A percentile compares a stretch with the other conserved stretches of the same genome.
Evolutionary conservation across 2,888 invertebrate genomes (phyloP).

Genomic region (Tachina grossa): DNA sequence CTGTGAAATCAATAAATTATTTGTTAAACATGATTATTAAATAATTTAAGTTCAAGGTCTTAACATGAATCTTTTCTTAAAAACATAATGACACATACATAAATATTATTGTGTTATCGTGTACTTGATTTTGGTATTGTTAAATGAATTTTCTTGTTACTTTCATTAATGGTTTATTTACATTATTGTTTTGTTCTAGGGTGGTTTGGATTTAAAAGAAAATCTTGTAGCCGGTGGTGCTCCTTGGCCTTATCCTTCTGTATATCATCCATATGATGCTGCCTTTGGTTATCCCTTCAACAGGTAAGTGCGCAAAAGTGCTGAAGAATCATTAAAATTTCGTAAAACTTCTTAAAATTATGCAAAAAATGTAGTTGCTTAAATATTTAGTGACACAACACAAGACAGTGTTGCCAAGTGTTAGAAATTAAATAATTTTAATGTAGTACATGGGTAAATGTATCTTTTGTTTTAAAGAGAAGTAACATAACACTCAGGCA

Average conservation of each 20-base stretch:
- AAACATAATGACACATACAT: constrained; percentile 7
- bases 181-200: constrained; percentile 84
- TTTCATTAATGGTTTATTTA: constrained; percentile 38
- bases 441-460: no score
- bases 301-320: constrained; percentile 87
- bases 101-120: constrained; percentile 25
- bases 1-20: constrained; percentile 74
- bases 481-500: no score
- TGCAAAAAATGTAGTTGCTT: no score
- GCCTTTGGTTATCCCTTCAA: constrained; percentile 97
- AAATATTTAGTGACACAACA: no score
- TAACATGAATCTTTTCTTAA: constrained; percentile 45
- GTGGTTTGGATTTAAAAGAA: constrained; percentile 94
- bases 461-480: no score
- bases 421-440: no score
- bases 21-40: constrained; percentile 80
- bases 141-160: background rate
- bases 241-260: constrained; percentile 94
- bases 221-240: constrained; percentile 91
- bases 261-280: constrained; percentile 96
- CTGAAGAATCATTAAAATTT: background rate
- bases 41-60: constrained; percentile 79
- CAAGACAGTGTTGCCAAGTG: no score
- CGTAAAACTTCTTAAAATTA: background rate
- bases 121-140: background rate